Base-by-base conservation (phyloP, 2,888 invertebrate genomes). In the Eristalis arbustorum region DNA sequence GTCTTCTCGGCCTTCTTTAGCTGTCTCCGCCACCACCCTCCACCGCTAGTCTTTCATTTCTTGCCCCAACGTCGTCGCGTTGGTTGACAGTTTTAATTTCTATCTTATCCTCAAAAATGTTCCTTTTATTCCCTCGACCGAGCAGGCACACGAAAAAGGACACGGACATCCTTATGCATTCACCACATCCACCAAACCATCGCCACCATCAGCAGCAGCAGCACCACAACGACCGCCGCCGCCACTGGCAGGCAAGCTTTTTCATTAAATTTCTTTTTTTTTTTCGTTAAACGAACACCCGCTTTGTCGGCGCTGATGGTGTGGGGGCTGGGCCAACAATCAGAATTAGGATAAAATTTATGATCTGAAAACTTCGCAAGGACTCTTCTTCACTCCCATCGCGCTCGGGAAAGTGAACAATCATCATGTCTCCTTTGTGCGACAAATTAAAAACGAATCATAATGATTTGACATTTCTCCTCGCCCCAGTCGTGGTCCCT, bases 371-470 rank as follows among this genome's bases (percentile, higher is more conserved):
- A 75, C 42, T 74, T 68, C 37, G 23, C 61, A 80, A 81, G 76
- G 76, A 85, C 68, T 49, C 63, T 11, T 49, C 40, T 66, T 63
- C 13, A 8, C 66, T 42, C 37, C 8, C 25, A 3, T 25, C 25
- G 13, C 31, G 13, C 14, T 63, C 49, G 56, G 59, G 42, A 73
- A 77, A 71, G 64, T 82, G 69, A 83, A 83, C 75, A 83, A 79
- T 75, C 82, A 85, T 75, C 42, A 64, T 72, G 71, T 83, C 31
- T 31, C 85, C 62, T 59, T 69, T 82, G 56, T 62, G 75, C 34
- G 79, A 83, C 83, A 78, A 87, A 79, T 83, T 83, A 75, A 87
- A 87, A 83, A 85, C 57, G 75, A 87, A 87, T 87, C 79, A 83
- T 79, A 67, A 87, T 83, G 75, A 83, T 79, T 79, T 75, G 83